Conservation (phyloP, 2,888 invertebrate species). For the Tillus elongatus region DNA sequence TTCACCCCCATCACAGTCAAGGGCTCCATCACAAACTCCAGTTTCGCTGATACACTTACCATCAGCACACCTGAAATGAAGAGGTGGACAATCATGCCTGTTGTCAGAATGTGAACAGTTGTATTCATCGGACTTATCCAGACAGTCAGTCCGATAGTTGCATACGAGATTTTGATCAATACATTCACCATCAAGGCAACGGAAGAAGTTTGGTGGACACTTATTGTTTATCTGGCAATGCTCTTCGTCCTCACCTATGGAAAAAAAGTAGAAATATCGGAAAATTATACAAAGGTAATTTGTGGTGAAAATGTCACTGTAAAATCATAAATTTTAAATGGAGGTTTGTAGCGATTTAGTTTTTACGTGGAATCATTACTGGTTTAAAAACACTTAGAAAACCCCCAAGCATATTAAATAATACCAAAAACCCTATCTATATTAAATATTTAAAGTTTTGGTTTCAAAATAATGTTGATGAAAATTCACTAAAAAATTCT, state of each 20-base stretch:
- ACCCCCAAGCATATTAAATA: too few relatives aligned
- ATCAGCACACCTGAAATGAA: constrained; percentile 45
- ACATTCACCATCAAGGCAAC: constrained; percentile 48
- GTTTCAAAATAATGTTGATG: too few relatives aligned
- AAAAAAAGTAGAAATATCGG: too few relatives aligned
- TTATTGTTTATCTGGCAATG: constrained; percentile 28
- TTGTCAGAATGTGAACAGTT: constrained; percentile 37
- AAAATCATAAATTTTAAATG: too few relatives aligned
- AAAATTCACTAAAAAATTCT: too few relatives aligned
- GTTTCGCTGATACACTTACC: constrained; percentile 45
- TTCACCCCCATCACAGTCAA: constrained; percentile 44
- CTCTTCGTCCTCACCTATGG: constrained; percentile 38
- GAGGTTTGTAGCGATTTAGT: too few relatives aligned
- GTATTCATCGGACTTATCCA: constrained; percentile 50
- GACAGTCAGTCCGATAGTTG: constrained; percentile 47
- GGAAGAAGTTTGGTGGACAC: constrained; percentile 44
- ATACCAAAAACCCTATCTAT: too few relatives aligned
- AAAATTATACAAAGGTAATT: too few relatives aligned
- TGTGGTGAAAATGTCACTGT: too few relatives aligned
- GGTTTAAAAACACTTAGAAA: too few relatives aligned
- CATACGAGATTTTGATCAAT: constrained; percentile 43
- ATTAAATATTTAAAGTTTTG: too few relatives aligned
- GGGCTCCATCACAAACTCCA: constrained; percentile 45
- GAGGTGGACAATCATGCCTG: constrained; percentile 38
- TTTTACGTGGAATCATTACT: too few relatives aligned